Base-by-base conservation (phyloP, 2,113 vertebrate species). In the Hemibagrus wyckioides region DNA sequence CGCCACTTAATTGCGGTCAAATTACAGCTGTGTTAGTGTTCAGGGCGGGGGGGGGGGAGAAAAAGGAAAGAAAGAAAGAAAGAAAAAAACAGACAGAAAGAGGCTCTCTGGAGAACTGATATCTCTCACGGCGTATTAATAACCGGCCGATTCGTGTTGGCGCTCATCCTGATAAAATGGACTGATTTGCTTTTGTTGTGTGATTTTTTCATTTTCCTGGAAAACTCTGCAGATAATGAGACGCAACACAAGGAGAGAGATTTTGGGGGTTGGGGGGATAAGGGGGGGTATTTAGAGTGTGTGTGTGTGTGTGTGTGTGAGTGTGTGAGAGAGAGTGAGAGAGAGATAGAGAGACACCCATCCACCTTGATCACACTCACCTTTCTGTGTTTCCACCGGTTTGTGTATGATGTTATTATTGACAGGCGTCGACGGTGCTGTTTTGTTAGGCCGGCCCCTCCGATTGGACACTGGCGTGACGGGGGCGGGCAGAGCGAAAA, bases 401-500 rank as follows among this genome's bases (percentile, higher is more conserved):
- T 80, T 57, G 90, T 90, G 92, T 28, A 25, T 87, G 61, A 23
- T 13, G 30, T 89, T 71, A 77, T 33, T 93, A 85, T 85, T 91
- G 82, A 93, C 93, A n/a, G 96, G 94, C 9, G 91, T 87, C 0
- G 93, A 92, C 13, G 95, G 88, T 65, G 92, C 89, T 9, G 93
- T 93, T 69, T 92, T 96, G 88, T 90, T 90, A 87, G 92, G 92
- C 36, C 89, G 89, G 33, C 39, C 94, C 92, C 95, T 97, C 50
- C 88, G 94, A 57, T 48, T 90, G 89, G 90, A 89, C 10, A 15
- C 91, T 5, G 96, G 95, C 33, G 94, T 97, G 87, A 93, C 94
- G 17, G 96, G 95, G 83, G 94, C 91, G 82, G 96, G 96, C 90
- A 96, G 88, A 0, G 80, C 91, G 91, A 97, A 97, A 2, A 91